Base-by-base conservation (phyloP, 2,888 invertebrate species). In the Ophonus ardosiacus region DNA sequence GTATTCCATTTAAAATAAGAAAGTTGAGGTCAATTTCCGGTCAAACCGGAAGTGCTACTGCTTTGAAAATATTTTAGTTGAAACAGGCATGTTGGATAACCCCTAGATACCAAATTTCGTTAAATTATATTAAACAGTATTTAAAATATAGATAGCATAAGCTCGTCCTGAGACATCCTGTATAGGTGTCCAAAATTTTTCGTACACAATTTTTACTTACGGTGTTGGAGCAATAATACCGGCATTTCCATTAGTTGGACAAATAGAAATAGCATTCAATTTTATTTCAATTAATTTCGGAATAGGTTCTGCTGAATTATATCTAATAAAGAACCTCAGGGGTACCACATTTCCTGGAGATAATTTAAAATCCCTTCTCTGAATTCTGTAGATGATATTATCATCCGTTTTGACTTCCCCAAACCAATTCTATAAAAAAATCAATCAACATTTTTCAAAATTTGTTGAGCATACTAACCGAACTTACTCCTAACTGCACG, bases 291-390 rank as follows among this genome's bases (percentile, higher is more conserved):
- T 89, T 0, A 93, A 88, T 61, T 89, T 90, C 0, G 93, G 93
- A 0, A 91, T 89, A 59, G 91, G 91, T 84, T 90, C 91, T 3
- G 91, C 86, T 0, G 91, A 90, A 86, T 92, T 92, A 89, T 92
- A 93, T 71, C 92, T 92, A 0, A 93, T 93, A 89, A 93, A 93
- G 89, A 93, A 92, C 0, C 92, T 89, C 7, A 93, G 92, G 0
- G 92, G 89, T 0, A 91, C 89, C 0, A 92, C 91, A 0, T 92
- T 92, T 0, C 93, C 93, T 0, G 93, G 92, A 57, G 91, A 91
- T 31, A 93, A 90, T 86, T 91, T 92, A 91, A 92, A 92, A 61
- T 92, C 92, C 0, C 92, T 91, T 87, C 93, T 93, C 86, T 93
- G 92, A 40, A 93, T 91, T 86, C 93, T 93, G 88, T 92, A 93